phyloP scores from a whole-genome alignment of 1,140 invertebrate genomes.

The Chelonus insularis region DNA sequence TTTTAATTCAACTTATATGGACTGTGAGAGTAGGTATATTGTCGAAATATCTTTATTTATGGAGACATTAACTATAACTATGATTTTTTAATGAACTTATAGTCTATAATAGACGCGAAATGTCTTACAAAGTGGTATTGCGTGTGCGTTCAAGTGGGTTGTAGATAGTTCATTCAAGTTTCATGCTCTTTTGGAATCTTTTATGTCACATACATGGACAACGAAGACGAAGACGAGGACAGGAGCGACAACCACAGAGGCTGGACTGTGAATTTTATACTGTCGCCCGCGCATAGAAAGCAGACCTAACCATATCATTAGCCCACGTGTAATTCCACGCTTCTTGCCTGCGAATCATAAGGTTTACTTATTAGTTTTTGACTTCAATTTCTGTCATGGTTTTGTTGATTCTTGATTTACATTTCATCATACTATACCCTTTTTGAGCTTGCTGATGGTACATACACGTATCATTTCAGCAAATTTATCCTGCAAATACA shows the following conservation, averaged over 20 bases:
- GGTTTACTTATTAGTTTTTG: neutral
- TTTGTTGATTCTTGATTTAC: neutral
- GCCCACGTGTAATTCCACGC: constrained; percentile 39
- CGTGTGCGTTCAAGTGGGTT: constrained; percentile 36
- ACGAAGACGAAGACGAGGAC: constrained; percentile 27
- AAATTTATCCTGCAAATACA: too few relatives aligned
- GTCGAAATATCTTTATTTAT: too few relatives aligned
- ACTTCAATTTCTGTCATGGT: neutral
- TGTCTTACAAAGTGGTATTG: constrained; percentile 15
- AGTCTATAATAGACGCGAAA: neutral
- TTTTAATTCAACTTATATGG: too few relatives aligned
- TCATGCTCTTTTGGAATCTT: constrained; percentile 22
- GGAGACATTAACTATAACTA: too few relatives aligned
- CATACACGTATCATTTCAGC: too few relatives aligned
- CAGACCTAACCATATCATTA: constrained; percentile 44
- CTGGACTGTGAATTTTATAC: constrained; percentile 34
- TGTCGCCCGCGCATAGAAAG: constrained; percentile 46
- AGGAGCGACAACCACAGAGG: constrained; percentile 14
- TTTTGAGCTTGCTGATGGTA: too few relatives aligned
- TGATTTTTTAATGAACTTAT: too few relatives aligned
- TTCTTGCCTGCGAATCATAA: neutral
- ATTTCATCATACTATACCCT: neutral
- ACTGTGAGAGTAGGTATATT: too few relatives aligned
- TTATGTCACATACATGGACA: constrained; percentile 15
- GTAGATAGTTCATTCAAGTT: constrained; percentile 31